phyloP scores from a whole-genome alignment of 2,113 vertebrate genomes.

The Poecile atricapillus region DNA sequence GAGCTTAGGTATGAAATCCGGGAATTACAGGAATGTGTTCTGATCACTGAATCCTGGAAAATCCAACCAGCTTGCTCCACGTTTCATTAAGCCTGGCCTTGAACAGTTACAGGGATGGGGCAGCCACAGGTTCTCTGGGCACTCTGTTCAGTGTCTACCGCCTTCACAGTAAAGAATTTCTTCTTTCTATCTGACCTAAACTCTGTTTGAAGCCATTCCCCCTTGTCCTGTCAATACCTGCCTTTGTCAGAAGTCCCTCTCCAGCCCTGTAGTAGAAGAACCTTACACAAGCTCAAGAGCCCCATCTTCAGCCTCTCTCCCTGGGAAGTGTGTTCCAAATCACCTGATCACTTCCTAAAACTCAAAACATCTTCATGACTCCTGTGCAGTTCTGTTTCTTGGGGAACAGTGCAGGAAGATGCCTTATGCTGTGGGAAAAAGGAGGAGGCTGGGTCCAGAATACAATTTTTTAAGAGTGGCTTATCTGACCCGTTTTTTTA shows the following conservation, averaged over 20 bases:
- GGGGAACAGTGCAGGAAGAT: neutral
- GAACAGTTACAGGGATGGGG: neutral
- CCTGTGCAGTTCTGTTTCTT: neutral
- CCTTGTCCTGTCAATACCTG: neutral
- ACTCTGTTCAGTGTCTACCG: no score
- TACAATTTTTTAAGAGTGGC: no score
- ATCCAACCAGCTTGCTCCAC: neutral
- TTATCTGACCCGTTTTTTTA: neutral
- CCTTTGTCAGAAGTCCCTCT: neutral
- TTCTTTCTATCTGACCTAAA: neutral
- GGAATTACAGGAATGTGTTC: neutral
- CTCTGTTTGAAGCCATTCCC: neutral
- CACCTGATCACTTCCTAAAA: neutral
- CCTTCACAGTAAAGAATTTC: neutral
- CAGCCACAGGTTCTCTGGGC: no score
- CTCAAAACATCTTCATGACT: neutral
- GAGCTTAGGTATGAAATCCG: neutral
- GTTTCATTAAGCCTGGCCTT: neutral
- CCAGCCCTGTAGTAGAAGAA: neutral
- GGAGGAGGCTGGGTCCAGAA: neutral
- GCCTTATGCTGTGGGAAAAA: accelerated
- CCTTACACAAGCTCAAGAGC: neutral
- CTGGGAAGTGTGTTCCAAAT: neutral
- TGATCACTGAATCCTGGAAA: neutral
- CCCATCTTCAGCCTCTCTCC: neutral